Evolutionary conservation across 2,113 vertebrate genomes (phyloP), one percentile per base, ranked within the genome.

Genomic region (Pteropus alecto): DNA sequence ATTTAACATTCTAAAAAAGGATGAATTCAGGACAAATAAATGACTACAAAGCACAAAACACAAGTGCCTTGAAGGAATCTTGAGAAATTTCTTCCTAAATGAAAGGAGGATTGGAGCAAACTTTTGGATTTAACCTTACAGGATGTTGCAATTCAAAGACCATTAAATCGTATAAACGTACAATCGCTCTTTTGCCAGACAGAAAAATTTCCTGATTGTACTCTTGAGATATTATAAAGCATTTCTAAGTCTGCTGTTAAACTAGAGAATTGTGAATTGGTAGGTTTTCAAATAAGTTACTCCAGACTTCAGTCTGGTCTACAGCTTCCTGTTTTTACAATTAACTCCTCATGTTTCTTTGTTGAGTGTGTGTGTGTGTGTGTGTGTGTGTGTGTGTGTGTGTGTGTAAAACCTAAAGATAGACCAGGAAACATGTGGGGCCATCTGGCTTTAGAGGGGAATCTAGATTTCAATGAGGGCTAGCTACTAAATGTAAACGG

Each of bases 241-340:
- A 85, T 98, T 97, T 97, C 84, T 87, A 94, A 96, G 86, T 26
- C 95, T 95, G 89, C 90, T 96, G 61, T 87, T 95, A 93, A 97
- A 93, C 83, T 95, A 73, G 83, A 70, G 91, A 96, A 95, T 93
- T 87, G 93, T 87, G 93, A 95, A 95, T 95, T 97, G 81, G 70
- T 94, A 95, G 81, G 71, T 97, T 95, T 98, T 98, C 95, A 96
- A 87, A 35, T 90, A 98, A 97, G 94, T 97, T 97, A 83, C 87
- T 96, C 82, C 95, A 96, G 97, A 93, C 85, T 48, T 97, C 83
- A 96, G 97, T 97, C 97, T 98, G 94, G 86, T 94, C 92, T 96
- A 97, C 96, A 97, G 96, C 87, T 97, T 98, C 97, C 97, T 98
- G 98, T 83, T 98, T 98, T 98, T 97, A 95, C 96, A 98, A 98